These are phyloP conservation scores for Notocelia uddmanniana DNA, from an alignment of 2,888 invertebrate genomes.

Conservation along the genomic window DNA sequence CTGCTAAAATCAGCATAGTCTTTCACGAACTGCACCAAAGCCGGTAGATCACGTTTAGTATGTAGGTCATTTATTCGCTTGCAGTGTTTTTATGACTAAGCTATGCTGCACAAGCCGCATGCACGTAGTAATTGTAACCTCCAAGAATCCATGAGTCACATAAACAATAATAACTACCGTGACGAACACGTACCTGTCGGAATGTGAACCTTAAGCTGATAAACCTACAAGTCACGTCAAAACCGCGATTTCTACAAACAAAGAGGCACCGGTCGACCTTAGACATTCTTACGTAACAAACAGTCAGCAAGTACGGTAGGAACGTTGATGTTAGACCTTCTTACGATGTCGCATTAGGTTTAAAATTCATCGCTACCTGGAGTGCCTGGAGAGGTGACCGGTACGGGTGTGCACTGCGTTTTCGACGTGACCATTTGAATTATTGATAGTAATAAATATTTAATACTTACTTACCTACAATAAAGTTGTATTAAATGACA, in stretches of 20 bases:
- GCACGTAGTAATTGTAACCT: constrained; percentile 47
- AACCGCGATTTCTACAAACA: constrained; percentile 47
- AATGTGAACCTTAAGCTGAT: constrained; percentile 49
- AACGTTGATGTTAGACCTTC: constrained; percentile 38
- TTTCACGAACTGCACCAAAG: constrained; percentile 7
- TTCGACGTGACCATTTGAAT: constrained; percentile 38
- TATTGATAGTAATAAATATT: constrained; percentile 20
- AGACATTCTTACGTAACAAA: constrained; percentile 58
- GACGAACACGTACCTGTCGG: constrained; percentile 20
- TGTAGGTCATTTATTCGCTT: constrained; percentile 40
- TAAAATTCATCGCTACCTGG: background rate
- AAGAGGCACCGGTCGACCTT: constrained; percentile 59
- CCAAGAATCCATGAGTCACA: constrained; percentile 41
- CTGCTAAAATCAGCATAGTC: constrained; percentile 13
- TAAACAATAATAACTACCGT: constrained; percentile 35
- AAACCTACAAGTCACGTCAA: constrained; percentile 49
- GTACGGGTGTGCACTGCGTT: constrained; percentile 18
- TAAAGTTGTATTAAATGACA: no score
- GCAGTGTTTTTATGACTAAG: constrained; percentile 43
- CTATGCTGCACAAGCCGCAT: constrained; percentile 26
- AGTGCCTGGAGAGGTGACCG: constrained; percentile 1
- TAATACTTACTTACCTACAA: background rate
- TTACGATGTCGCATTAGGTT: background rate
- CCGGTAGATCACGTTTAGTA: constrained; percentile 39
- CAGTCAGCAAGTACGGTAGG: constrained; percentile 37